These are phyloP conservation scores for Caenorhabditis remanei DNA, from an alignment of 1,140 invertebrate species.

Conservation along the genomic window DNA sequence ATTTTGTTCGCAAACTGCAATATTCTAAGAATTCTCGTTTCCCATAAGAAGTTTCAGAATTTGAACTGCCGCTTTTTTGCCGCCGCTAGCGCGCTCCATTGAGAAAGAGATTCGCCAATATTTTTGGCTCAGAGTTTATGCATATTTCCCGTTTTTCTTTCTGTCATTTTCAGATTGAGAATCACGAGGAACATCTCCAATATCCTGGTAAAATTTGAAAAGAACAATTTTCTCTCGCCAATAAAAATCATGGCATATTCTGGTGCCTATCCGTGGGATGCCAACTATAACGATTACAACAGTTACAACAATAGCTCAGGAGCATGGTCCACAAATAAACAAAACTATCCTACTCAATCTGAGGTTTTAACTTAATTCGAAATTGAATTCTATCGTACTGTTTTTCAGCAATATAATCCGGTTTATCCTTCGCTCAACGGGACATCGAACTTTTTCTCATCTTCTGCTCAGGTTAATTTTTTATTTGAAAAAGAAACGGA, in stretches of 20 bases:
- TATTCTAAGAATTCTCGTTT: too few relatives aligned
- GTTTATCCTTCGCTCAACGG: constrained; percentile 25
- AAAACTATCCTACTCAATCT: not conserved
- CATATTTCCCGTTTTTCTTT: not conserved
- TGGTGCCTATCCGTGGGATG: not conserved
- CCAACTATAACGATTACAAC: not conserved
- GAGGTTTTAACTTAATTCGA: not conserved
- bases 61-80: not conserved
- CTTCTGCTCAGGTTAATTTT: constrained; percentile 39
- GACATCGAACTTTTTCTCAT: constrained; percentile 47
- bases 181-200: too few relatives aligned
- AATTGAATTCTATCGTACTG: not conserved
- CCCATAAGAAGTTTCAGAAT: not conserved
- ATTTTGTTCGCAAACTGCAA: too few relatives aligned
- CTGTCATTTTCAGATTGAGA: not conserved
- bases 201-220: too few relatives aligned
- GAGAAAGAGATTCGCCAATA: not conserved
- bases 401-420: constrained; percentile 43
- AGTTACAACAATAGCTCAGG: not conserved
- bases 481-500: not conserved
- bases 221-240: not conserved
- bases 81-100: not conserved
- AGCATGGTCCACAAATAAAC: not conserved
- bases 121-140: not conserved
- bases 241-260: not conserved